These are phyloP conservation scores for Gopherus flavomarginatus DNA, from an alignment of 2,113 vertebrate genomes.

Conservation along the genomic window DNA sequence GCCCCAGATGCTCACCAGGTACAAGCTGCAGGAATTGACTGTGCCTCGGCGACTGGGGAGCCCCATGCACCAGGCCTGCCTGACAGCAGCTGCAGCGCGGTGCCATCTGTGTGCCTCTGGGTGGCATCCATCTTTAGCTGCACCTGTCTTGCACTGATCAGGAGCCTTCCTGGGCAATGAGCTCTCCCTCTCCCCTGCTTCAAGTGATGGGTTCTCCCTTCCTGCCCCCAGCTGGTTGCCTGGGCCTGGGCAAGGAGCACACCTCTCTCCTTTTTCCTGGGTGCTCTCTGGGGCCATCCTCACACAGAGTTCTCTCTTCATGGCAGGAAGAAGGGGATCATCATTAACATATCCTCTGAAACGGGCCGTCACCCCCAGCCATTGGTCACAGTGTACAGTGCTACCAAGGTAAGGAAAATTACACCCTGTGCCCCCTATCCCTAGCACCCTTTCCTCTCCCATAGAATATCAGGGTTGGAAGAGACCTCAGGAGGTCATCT, in stretches of 20 bases:
- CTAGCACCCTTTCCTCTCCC: neutral
- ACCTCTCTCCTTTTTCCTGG: neutral
- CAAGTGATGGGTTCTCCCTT: neutral
- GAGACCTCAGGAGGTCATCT: too few relatives aligned
- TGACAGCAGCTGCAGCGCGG: neutral
- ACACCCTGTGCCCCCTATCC: neutral
- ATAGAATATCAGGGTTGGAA: too few relatives aligned
- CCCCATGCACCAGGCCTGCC: neutral
- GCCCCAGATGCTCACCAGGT: constrained; percentile 45
- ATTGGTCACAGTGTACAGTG: neutral
- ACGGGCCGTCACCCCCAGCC: neutral
- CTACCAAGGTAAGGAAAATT: constrained; percentile 14
- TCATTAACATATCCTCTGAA: constrained; percentile 16
- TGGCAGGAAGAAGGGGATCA: constrained; percentile 24
- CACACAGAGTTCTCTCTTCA: neutral
- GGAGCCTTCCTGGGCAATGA: neutral
- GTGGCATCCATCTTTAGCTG: neutral
- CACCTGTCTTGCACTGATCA: neutral
- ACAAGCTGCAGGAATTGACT: neutral
- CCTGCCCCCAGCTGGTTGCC: neutral
- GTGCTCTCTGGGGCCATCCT: neutral
- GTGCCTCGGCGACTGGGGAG: too few relatives aligned
- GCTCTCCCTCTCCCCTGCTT: neutral
- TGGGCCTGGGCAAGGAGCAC: too few relatives aligned
- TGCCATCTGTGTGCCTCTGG: neutral